A percentile compares a stretch with the other conserved stretches of the same genome.
Conservation (phyloP, 2,113 vertebrate species). For the Myotis davidii region DNA sequence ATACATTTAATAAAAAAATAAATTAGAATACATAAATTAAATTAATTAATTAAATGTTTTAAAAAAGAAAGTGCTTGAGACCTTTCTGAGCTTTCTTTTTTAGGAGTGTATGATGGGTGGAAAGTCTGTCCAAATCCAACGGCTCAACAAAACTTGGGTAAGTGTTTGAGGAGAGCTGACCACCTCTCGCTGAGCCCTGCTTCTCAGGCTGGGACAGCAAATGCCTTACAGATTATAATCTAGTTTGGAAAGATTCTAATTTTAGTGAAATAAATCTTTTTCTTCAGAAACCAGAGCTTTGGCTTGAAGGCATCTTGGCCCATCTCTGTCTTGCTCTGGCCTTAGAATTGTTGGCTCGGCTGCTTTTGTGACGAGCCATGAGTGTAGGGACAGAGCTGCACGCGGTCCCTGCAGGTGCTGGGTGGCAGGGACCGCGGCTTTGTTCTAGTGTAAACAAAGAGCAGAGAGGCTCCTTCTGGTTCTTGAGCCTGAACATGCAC, state of each 20-base stretch:
- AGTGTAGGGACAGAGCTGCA: background rate
- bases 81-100: background rate
- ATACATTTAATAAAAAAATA: background rate
- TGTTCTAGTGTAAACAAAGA: background rate
- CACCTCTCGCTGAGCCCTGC: background rate
- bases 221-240: background rate
- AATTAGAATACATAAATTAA: background rate
- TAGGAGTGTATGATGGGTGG: fast-evolving
- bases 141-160: fast-evolving
- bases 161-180: background rate
- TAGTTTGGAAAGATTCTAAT: constrained; percentile 25
- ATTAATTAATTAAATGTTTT: background rate
- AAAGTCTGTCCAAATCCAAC: background rate
- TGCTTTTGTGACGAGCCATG: background rate
- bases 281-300: background rate
- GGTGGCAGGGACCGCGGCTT: background rate
- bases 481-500: background rate
- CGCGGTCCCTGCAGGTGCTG: background rate
- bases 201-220: too few relatives aligned
- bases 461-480: background rate
- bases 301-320: background rate
- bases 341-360: background rate
- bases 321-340: background rate
- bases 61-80: background rate
- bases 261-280: background rate